A percentile compares a stretch with the other conserved stretches of the same genome.
phyloP scores from a whole-genome alignment of 2,113 vertebrate genomes.

The Tychaedon coryphoeus region DNA sequence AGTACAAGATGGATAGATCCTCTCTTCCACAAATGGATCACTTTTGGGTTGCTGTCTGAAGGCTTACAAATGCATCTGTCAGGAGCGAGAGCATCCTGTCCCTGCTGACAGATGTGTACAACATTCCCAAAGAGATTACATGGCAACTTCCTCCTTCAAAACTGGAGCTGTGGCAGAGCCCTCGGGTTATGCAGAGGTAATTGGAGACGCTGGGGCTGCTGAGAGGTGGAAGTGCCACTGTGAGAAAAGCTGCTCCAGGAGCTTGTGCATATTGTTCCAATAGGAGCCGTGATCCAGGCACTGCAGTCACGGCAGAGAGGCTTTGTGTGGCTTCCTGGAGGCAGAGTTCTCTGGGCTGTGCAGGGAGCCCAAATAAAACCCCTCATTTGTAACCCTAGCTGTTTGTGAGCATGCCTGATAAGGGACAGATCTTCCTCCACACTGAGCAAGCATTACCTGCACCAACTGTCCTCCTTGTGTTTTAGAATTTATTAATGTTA shows the following conservation, averaged over 20 bases:
- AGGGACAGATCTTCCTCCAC: neutral
- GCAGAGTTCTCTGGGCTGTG: neutral
- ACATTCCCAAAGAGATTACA: constrained; percentile 58
- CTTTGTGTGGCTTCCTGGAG: neutral
- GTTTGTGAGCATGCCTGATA: neutral
- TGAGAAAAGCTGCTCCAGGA: constrained; percentile 25
- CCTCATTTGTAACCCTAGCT: neutral
- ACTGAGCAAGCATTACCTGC: neutral
- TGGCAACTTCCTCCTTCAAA: constrained; percentile 58
- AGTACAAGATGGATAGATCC: constrained; percentile 16
- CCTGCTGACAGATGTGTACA: constrained; percentile 71
- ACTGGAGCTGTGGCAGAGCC: constrained; percentile 45
- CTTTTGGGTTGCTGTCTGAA: constrained; percentile 42
- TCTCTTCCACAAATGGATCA: constrained; percentile 8
- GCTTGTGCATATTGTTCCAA: neutral
- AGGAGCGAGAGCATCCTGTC: constrained; percentile 35
- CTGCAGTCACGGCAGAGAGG: neutral
- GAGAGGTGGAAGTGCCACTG: constrained; percentile 44
- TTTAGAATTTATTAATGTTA: neutral
- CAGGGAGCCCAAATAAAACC: neutral
- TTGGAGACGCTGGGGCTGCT: constrained; percentile 48
- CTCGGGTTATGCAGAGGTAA: constrained; percentile 28
- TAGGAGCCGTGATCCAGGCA: neutral
- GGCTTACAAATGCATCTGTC: constrained; percentile 58
- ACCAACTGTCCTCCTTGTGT: neutral